Evolutionary conservation across 2,113 vertebrate species (phyloP).

Genomic region (Pachycephala philippinensis): DNA sequence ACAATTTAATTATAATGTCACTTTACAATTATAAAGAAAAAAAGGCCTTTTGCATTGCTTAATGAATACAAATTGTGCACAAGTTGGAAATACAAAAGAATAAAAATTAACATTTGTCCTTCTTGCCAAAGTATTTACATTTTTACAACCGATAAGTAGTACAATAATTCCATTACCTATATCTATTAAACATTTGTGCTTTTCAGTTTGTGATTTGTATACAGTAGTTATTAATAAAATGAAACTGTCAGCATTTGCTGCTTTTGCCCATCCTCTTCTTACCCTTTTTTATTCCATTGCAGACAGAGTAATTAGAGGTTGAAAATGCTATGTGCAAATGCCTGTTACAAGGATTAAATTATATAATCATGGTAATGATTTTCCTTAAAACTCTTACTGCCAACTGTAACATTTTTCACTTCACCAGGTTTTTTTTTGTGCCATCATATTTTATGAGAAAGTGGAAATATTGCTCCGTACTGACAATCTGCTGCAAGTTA

Average conservation of each 20-base stretch:
- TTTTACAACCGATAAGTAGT: conserved; percentile 66
- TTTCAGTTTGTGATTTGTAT: conserved; percentile 68
- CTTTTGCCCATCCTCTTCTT: conserved; percentile 17
- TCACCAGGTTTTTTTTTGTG: conserved; percentile 38
- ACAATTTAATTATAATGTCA: conserved; percentile 79
- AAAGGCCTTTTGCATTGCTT: conserved; percentile 69
- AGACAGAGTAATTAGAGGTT: conserved; percentile 69
- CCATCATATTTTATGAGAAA: conserved; percentile 62
- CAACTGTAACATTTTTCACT: conserved; percentile 68
- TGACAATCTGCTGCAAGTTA: conserved; percentile 67
- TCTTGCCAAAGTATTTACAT: conserved; percentile 72
- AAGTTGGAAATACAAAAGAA: conserved; percentile 73
- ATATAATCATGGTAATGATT: conserved; percentile 71
- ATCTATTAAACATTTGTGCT: conserved; percentile 68
- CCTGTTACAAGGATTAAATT: conserved; percentile 70
- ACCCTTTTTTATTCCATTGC: conserved; percentile 47
- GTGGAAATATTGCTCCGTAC: conserved; percentile 34
- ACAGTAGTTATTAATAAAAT: conserved; percentile 72
- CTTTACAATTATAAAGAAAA: conserved; percentile 74
- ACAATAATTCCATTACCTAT: conserved; percentile 68
- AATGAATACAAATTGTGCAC: conserved; percentile 74
- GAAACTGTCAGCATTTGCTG: conserved; percentile 67
- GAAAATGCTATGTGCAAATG: conserved; percentile 61
- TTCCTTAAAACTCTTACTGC: conserved; percentile 70
- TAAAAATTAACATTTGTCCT: conserved; percentile 76